phyloP scores from a whole-genome alignment of 2,888 invertebrate genomes.

The Ditula angustiorana region DNA sequence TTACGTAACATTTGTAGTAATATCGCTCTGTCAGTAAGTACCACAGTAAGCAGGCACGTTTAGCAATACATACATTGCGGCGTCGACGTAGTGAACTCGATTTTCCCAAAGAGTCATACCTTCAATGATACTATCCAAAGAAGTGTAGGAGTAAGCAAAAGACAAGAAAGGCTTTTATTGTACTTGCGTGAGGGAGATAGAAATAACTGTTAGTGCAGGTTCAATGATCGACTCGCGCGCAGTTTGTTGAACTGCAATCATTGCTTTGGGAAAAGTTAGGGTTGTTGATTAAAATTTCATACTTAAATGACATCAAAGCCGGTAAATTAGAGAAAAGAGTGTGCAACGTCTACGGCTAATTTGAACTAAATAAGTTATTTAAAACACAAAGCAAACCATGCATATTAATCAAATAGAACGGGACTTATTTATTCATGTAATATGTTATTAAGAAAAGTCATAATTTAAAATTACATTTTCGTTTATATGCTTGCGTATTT shows the following conservation, averaged over 20 bases:
- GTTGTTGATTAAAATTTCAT: constrained; percentile 50
- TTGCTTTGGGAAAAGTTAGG: constrained; percentile 80
- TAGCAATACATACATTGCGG: constrained; percentile 17
- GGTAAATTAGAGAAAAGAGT: no score
- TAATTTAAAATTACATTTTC: no score
- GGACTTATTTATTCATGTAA: no score
- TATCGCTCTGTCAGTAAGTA: constrained; percentile 23
- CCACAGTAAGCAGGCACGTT: background rate
- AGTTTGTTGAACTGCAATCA: constrained; percentile 84
- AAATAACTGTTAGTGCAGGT: constrained; percentile 74
- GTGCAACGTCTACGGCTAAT: no score
- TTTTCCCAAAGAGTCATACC: constrained; percentile 62
- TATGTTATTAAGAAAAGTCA: no score
- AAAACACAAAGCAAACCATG: no score
- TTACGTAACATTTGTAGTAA: constrained; percentile 16
- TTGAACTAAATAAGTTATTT: no score
- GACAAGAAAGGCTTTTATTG: constrained; percentile 49
- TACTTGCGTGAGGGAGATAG: constrained; percentile 62
- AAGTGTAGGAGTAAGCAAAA: constrained; percentile 65
- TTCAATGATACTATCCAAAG: constrained; percentile 65
- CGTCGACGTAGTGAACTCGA: constrained; percentile 43
- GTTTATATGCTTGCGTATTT: background rate
- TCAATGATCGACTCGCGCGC: constrained; percentile 82
- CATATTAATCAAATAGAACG: no score
- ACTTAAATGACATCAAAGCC: background rate